These are phyloP conservation scores for Lerista edwardsae DNA, from an alignment of 2,797 vertebrate genomes.

Conservation along the genomic window DNA sequence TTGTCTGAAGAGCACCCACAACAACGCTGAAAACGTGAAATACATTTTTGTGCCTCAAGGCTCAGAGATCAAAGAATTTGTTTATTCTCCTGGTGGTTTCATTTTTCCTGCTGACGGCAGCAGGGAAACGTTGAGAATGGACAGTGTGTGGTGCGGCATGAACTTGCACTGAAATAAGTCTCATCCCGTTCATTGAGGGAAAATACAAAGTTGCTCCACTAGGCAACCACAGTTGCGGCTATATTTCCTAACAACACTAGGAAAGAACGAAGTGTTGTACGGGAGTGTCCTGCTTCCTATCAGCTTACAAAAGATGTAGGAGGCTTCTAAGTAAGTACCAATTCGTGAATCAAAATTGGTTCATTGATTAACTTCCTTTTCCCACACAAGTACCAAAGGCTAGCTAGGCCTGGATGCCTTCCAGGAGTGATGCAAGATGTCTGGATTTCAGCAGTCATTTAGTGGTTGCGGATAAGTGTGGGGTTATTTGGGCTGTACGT, in stretches of 20 bases:
- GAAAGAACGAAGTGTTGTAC: not conserved
- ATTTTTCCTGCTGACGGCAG: not conserved
- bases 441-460: constrained; percentile 14
- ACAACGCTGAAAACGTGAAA: not conserved
- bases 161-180: not conserved
- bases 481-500: constrained; percentile 14
- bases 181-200: not conserved
- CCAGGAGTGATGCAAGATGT: constrained; percentile 3
- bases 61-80: not conserved
- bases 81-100: not conserved
- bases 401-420: not conserved
- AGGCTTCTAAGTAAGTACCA: not conserved
- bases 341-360: not conserved
- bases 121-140: not conserved
- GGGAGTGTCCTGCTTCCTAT: not conserved
- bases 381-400: not conserved
- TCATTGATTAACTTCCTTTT: not conserved
- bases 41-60: not conserved
- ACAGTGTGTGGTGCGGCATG: not conserved
- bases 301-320: not conserved
- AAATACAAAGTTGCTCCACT: not conserved
- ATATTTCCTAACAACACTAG: too few relatives aligned
- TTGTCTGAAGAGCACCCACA: too few relatives aligned
- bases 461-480: constrained; percentile 20
- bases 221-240: too few relatives aligned